Percentiles rank a stretch among this genome's conserved stretches.
These are phyloP conservation scores for Olivierus martensii DNA, from an alignment of 1,140 invertebrate species.

Conservation along the genomic window DNA sequence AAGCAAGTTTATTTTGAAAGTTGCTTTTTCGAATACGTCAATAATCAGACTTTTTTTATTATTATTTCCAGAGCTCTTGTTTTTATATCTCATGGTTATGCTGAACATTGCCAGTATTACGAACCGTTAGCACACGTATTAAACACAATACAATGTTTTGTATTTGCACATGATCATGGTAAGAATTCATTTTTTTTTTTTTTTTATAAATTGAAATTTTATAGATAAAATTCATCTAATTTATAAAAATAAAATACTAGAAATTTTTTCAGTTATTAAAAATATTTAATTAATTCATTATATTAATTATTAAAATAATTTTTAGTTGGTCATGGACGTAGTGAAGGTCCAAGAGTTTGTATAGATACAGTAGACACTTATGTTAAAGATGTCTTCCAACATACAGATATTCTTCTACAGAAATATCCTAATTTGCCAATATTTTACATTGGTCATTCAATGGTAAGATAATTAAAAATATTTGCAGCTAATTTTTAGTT, in stretches of 20 bases:
- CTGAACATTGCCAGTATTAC: constrained; percentile 33
- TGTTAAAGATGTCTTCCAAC: constrained; percentile 28
- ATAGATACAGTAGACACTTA: constrained; percentile 27
- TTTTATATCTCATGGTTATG: constrained; percentile 32
- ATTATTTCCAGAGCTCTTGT: constrained; percentile 29
- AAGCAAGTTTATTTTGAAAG: too few species aligned
- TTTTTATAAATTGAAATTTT: too few species aligned
- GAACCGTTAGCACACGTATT: constrained; percentile 27
- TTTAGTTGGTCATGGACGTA: constrained; percentile 33
- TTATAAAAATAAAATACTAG: too few species aligned
- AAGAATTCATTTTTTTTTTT: constrained; percentile 14
- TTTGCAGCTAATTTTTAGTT: too few species aligned
- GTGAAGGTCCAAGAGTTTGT: constrained; percentile 29
- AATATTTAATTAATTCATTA: too few species aligned
- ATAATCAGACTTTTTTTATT: too few species aligned
- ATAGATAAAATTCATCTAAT: too few species aligned
- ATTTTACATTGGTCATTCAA: constrained; percentile 33
- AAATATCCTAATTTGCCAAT: constrained; percentile 24
- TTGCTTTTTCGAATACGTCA: too few species aligned
- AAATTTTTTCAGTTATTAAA: too few species aligned
- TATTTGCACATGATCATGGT: constrained; percentile 36
- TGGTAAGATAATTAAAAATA: too few species aligned
- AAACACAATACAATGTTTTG: constrained; percentile 25
- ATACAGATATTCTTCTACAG: constrained; percentile 25
- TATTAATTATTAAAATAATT: too few species aligned